Evolutionary conservation across 2,888 invertebrate species (phyloP).

Genomic region (Lasioglossum vierecki): DNA sequence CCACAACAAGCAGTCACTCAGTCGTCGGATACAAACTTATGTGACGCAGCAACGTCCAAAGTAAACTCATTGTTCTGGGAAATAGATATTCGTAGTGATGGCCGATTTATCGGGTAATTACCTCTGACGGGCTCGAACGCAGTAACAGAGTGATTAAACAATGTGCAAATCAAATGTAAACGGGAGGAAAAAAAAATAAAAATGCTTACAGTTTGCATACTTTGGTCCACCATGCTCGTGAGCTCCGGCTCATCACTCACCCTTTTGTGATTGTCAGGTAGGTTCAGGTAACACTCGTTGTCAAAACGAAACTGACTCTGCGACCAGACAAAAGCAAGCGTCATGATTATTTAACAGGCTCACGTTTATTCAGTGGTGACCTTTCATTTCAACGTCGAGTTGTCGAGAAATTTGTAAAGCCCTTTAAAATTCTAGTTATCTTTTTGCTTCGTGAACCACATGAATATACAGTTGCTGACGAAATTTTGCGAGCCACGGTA

Average conservation of each 20-base stretch:
- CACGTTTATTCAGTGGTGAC: background rate
- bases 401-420: background rate
- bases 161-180: conserved; percentile 71
- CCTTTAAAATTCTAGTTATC: background rate
- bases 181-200: conserved; percentile 70
- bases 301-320: conserved; percentile 99
- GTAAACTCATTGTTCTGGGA: conserved; percentile 36
- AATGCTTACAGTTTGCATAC: conserved; percentile 90
- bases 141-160: conserved; percentile 75
- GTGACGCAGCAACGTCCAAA: conserved; percentile 33
- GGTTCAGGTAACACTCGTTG: conserved; percentile 98
- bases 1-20: conserved; percentile 41
- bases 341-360: conserved; percentile 69
- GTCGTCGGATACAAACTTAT: conserved; percentile 51
- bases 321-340: conserved; percentile 58
- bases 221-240: conserved; percentile 85
- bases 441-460: background rate
- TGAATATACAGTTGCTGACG: background rate
- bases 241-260: conserved; percentile 89
- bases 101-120: conserved; percentile 70
- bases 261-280: conserved; percentile 99
- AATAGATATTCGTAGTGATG: conserved; percentile 43
- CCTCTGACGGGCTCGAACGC: conserved; percentile 78
- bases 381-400: background rate
- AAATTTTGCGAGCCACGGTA: background rate